Evolutionary conservation across 2,888 invertebrate genomes (phyloP).

Genomic region (Candidula unifasciata): DNA sequence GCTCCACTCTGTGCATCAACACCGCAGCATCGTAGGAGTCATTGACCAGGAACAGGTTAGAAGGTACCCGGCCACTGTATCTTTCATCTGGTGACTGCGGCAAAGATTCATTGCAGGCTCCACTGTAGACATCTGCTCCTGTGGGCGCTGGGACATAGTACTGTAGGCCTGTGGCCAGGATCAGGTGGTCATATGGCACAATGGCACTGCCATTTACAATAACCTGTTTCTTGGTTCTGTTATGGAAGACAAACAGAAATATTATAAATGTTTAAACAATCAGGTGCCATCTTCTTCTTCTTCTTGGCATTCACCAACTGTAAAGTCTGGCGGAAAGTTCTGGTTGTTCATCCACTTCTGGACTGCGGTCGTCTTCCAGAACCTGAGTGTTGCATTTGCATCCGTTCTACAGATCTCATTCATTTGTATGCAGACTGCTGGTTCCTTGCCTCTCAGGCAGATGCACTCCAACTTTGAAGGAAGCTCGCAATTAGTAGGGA

Average conservation of each 20-base stretch:
- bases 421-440: no score
- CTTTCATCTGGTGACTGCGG: constrained; percentile 66
- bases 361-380: no score
- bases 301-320: no score
- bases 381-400: no score
- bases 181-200: constrained; percentile 77
- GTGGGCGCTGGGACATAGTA: constrained; percentile 75
- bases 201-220: constrained; percentile 70
- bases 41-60: constrained; percentile 75
- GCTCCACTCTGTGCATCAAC: constrained; percentile 72
- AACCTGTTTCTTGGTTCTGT: constrained; percentile 75
- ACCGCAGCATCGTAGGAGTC: constrained; percentile 76
- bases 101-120: constrained; percentile 58
- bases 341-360: no score
- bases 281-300: no score
- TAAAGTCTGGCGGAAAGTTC: no score
- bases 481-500: no score
- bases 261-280: no score
- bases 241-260: background rate
- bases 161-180: constrained; percentile 76
- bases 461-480: no score
- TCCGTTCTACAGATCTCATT: no score
- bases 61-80: constrained; percentile 65
- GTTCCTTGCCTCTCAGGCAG: no score
- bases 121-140: constrained; percentile 64